Base-by-base conservation (phyloP, 2,888 invertebrate genomes). In the Euspilapteryx auroguttella region DNA sequence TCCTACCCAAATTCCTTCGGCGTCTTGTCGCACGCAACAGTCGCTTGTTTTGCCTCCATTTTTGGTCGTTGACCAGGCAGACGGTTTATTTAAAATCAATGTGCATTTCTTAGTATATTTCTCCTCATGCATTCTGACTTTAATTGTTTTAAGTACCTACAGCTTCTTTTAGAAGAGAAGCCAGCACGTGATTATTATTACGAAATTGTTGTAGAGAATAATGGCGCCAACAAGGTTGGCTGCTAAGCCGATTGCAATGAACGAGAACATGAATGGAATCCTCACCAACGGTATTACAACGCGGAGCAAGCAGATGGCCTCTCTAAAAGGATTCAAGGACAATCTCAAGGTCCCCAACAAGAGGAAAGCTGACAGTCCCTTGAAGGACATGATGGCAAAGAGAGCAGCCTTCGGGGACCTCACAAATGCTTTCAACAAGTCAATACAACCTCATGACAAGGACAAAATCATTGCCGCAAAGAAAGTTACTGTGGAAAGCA, bases 321-420 rank as follows among this genome's bases (percentile, higher is more conserved):
- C 75, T 53, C 69, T 77, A 49, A 68, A 69, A 44, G 44, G 59
- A 42, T 54, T 66, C 30, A 63, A 65, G 40, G 55, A 66, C 34
- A 50, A 41, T 36, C 53, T 78, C 38, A 80, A 80, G 48, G 55
- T 69, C 13, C 71, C 81, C 30, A 78, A 79, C 28, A 92, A 92
- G 56, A 79, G 92, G 48, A 92, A 92, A 79, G 91, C 91, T 2
- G 82, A 81, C 37, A 90, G 89, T 31, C 90, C 90, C 3, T 49
- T 83, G 24, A 89, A 87, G 59, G 85, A 87, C 50, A 82, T 81
- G 39, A 81, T 79, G 28, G 80, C 83, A 4, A 93, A 91, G 56
- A 77, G 94, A 44, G 87, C 89, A 23, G 94, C 92, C 3, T 82
- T 94, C 49, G 89, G 89, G 34, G 93, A 94, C 56, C 82, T 93